Conservation (phyloP, 2,113 vertebrate species). For the Python bivittatus region DNA sequence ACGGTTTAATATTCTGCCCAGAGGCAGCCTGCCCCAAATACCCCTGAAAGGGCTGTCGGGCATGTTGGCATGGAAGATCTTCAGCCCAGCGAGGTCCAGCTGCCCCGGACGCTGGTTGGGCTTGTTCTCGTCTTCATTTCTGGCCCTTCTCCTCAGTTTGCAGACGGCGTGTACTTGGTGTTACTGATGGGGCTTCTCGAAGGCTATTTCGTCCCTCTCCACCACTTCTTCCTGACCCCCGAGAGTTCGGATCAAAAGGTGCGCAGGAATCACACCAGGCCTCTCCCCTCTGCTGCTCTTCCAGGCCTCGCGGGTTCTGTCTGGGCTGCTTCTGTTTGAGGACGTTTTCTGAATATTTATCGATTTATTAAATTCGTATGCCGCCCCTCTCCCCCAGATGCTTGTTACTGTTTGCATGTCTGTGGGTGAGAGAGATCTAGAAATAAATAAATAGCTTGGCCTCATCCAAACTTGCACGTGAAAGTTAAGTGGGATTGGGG, state of each 20-base stretch:
- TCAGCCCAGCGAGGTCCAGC: background rate
- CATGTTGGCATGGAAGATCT: background rate
- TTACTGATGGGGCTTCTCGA: conserved; percentile 94
- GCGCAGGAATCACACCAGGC: conserved; percentile 9
- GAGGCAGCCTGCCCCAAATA: background rate
- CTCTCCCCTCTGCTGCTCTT: no score
- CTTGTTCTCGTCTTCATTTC: background rate
- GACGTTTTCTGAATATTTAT: no score
- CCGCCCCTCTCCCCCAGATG: no score
- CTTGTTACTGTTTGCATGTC: background rate
- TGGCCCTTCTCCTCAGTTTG: conserved; percentile 79
- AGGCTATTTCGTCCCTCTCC: conserved; percentile 93
- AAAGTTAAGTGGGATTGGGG: no score
- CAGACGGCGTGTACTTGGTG: conserved; percentile 95
- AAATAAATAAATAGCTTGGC: background rate
- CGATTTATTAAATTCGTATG: no score
- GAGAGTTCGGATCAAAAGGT: conserved; percentile 97
- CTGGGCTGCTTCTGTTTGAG: no score
- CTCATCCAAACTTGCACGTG: background rate
- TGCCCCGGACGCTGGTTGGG: background rate
- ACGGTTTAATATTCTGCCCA: background rate
- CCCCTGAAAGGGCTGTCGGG: fast-evolving
- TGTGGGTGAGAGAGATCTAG: background rate
- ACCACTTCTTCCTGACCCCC: conserved; percentile 94
- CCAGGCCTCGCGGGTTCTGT: no score